Base-by-base conservation (phyloP, 92 coral and sea anemone species). In the Isaurus tuberculatus region DNA sequence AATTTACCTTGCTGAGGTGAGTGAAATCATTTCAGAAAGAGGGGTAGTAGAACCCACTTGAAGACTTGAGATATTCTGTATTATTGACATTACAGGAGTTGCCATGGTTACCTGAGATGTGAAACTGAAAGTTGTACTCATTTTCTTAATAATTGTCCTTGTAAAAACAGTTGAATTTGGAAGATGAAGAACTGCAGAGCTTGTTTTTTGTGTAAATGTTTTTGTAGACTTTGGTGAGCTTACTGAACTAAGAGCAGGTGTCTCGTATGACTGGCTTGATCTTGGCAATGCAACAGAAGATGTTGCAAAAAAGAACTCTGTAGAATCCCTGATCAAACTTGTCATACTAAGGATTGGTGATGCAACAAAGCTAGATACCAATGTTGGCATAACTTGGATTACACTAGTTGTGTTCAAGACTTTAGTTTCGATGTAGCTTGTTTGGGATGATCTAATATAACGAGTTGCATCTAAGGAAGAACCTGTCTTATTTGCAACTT, bases 131-230 rank as follows among this genome's bases (percentile, higher is more conserved):
- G 16, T 40, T 4, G 49, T 23, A 22, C 70, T 61, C 22, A 17
- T 25, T 13, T 69, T 58, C 26, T 53, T 14, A 57, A 4, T 53
- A 4, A 11, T 4, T 23, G 55, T 22, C 43, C 6, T 27, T 14
- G 58, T 13, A 8, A 9, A 49, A 22, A 36, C 82, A 77, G 82
- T 77, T 58, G 36, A 57, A 77, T 34, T 77, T 36, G 36, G 69
- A 27, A 30, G 82, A 10, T 31, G 14, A 33, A 27, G 15, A 34
- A 37, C 48, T 14, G 69, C 16, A 25, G 69, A 74, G 30, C 80
- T 74, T 19, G 44, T 20, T 17, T 26, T 57, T 22, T 69, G 30
- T 58, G 15, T 23, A 13, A 58, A 10, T 9, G 20, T 0, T 6
- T 30, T 19, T 30, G 70, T 58, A 65, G 33, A 13, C n/a, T 11